Evolutionary conservation across 2,113 vertebrate genomes (phyloP).

Genomic region (Vimba vimba): DNA sequence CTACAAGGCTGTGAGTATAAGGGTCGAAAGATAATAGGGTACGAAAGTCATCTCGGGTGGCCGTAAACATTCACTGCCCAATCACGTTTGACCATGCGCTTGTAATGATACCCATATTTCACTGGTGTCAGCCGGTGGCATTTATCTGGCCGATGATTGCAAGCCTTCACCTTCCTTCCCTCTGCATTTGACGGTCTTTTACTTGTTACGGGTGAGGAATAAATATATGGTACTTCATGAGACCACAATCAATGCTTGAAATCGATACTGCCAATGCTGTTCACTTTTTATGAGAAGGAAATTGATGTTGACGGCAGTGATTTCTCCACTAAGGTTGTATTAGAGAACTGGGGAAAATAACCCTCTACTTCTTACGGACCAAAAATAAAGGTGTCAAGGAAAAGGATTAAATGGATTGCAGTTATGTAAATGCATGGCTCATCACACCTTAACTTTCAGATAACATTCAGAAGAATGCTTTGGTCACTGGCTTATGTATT

Average conservation of each 20-base stretch:
- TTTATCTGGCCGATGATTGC: constrained; percentile 40
- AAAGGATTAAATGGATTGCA: background rate
- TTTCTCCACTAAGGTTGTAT: background rate
- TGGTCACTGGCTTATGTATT: background rate
- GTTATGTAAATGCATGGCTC: background rate
- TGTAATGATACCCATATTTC: constrained; percentile 41
- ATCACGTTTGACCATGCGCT: constrained; percentile 32
- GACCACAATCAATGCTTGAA: constrained; percentile 17
- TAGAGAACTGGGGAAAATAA: background rate
- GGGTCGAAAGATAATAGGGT: constrained; percentile 20
- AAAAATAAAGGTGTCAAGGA: background rate
- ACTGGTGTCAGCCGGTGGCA: constrained; percentile 37
- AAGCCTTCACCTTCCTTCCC: constrained; percentile 5
- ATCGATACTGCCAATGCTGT: background rate
- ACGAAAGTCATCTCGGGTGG: constrained; percentile 22
- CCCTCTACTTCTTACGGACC: background rate
- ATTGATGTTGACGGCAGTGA: constrained; percentile 15
- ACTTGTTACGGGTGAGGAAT: background rate
- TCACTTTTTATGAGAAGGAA: background rate
- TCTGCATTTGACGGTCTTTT: background rate
- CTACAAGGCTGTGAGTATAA: constrained; percentile 14
- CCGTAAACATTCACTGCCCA: constrained; percentile 24
- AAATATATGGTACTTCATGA: background rate
- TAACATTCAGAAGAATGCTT: background rate
- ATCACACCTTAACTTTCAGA: background rate